Base-by-base conservation (phyloP, 2,888 invertebrate species). In the Melinaea menophilus region DNA sequence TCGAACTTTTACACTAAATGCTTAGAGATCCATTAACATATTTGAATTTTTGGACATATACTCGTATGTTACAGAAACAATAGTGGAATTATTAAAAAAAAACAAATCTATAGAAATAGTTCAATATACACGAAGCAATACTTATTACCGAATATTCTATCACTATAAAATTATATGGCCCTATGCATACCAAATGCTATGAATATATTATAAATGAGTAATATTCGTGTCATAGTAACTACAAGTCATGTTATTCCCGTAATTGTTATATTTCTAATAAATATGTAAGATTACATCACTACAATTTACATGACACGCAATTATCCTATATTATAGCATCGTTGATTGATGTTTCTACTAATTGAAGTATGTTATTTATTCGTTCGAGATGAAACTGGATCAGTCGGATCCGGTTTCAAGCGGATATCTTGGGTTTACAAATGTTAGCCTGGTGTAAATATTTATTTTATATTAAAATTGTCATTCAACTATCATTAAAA, bases 241-340 rank as follows among this genome's bases (percentile, higher is more conserved):
- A 31, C 51, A 51, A 31, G 7, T 51, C 5, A 51, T 51, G 31
- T 51, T n/a, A 51, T 51, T 31, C 41, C 31, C 55, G 34, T 58
- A 45, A 31, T 41, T 7, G 41, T 41, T 41, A 45, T 59, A 33
- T 2, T 47, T 7, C 34, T 58, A 62, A 64, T 66, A 64, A 62
- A 64, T 64, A 61, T 59, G 58, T 46, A 45, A 56, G 48, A 47
- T 56, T 59, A 62, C 34, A 56, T 41, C 56, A 56, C 12, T 62
- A 62, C 56, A 64, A 64, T 61, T 66, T 61, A 62, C 56, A 56
- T 46, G 46, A 67, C 62, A 61, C 57, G 51, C 66, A 64, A 67
- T 67, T 67, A 64, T 59, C 62, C 46, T 64, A 58, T 55, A 60
- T 47, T 22, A 22, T 22, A 55, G 46, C 60, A 47, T 12, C 13